Evolutionary conservation across 2,113 vertebrate species (phyloP), one percentile per base, ranked within the genome.

Genomic region (Hylia prasina): DNA sequence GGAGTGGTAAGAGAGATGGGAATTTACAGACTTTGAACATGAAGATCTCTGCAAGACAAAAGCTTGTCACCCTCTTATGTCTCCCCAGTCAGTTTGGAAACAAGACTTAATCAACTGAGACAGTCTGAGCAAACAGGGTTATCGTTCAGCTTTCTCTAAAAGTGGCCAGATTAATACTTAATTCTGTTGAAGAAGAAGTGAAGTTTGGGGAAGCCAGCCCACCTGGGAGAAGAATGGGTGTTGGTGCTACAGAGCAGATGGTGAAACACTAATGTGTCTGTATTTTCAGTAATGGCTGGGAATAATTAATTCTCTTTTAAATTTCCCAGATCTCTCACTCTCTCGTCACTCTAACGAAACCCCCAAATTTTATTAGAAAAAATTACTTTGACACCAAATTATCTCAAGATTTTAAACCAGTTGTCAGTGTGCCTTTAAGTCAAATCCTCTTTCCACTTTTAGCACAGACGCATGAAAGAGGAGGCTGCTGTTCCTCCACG

Each of bases 341-440:
- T 92, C 64, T 88, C 16, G 0, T 48, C 40, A 20, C 85, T 86
- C 8, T 2, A 75, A 85, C 57, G 20, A 96, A 86, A n/a, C 19
- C 21, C 27, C 44, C 28, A 65, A 79, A 83, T 93, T 88, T 87
- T 79, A 57, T 66, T 50, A 51, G 66, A 91, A 92, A 82, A 87
- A 79, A 50, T 39, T 6, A 35, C 83, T 69, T 69, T 79, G 72
- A 83, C 77, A 70, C 82, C 72, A 57, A 80, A 93, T 87, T 94
- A 94, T 54, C 83, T 94, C 39, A 56, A 60, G 73, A 53, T 90
- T 93, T 95, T 80, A 88, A 96, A 87, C 22, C 18, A 54, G 42
- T 93, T 92, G 92, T 89, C 73, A 87, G 50, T 61, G 80, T 86
- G 64, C 85, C 85, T 95, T 95, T 93, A 95, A 96, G 87, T 84